phyloP scores from a whole-genome alignment of 2,888 invertebrate genomes.

The Thymelicus acteon region DNA sequence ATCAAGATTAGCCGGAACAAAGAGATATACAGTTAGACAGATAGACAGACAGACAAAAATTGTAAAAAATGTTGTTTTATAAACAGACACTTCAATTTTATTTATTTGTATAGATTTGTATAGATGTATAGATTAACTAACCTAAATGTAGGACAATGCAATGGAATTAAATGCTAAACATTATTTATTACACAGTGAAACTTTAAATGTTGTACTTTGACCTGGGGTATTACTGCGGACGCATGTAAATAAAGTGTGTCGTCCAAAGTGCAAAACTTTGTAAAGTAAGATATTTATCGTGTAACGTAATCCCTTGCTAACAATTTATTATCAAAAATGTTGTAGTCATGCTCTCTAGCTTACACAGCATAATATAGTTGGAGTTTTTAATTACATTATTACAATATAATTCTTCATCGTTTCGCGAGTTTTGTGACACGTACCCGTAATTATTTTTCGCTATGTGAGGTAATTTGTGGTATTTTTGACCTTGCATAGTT shows the following conservation, averaged over 20 bases:
- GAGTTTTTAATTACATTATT: neutral
- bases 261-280: slow-evolving; percentile 19
- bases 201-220: too few species aligned
- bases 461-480: neutral
- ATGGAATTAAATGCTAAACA: too few species aligned
- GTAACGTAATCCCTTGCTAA: neutral
- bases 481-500: neutral
- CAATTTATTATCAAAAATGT: neutral
- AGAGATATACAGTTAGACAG: too few species aligned
- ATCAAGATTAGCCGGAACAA: too few species aligned
- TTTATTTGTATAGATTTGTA: too few species aligned
- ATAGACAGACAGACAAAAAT: too few species aligned
- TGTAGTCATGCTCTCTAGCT: neutral
- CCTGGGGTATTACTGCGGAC: neutral
- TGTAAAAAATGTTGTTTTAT: too few species aligned
- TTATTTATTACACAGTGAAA: too few species aligned
- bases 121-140: too few species aligned
- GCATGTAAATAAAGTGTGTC: slow-evolving; percentile 24
- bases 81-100: too few species aligned
- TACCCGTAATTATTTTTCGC: neutral
- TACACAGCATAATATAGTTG: neutral
- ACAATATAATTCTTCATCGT: neutral
- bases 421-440: neutral
- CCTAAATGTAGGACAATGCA: too few species aligned
- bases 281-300: neutral